Percentiles rank a stretch among this genome's conserved stretches.
These are phyloP conservation scores for Schizopygopsis malacanthus DNA, from an alignment of 2,797 vertebrate genomes.

Conservation along the genomic window DNA sequence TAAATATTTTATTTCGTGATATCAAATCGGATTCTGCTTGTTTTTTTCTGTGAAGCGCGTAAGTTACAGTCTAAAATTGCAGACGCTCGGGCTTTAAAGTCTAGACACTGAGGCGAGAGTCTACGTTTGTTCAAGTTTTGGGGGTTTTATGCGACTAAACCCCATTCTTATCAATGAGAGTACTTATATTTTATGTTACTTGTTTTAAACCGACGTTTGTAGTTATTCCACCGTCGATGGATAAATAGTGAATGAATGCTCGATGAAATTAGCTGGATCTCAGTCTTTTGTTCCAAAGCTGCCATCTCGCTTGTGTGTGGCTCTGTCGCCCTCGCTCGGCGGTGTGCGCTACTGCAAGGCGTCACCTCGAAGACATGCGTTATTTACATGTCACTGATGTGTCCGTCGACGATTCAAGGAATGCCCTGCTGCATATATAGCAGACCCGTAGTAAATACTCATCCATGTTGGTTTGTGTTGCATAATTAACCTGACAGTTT, in stretches of 20 bases:
- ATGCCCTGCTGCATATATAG: slow-evolving; percentile 1
- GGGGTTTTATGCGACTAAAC: background rate
- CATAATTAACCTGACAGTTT: background rate
- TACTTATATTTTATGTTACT: slow-evolving; percentile 2
- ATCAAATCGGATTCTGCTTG: background rate
- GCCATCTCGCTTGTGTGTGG: slow-evolving; percentile 56
- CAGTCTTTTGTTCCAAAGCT: slow-evolving; percentile 77
- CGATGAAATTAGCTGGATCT: slow-evolving; percentile 58
- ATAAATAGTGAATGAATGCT: slow-evolving; percentile 11
- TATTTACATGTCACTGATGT: slow-evolving; percentile 75
- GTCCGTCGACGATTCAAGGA: slow-evolving; percentile 64
- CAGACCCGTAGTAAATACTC: background rate
- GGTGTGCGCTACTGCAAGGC: slow-evolving; percentile 77
- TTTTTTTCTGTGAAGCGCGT: background rate
- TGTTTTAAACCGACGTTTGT: background rate
- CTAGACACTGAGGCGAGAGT: slow-evolving; percentile 50
- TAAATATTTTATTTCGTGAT: background rate
- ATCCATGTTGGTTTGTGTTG: background rate
- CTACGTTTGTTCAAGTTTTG: background rate
- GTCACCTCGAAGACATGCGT: slow-evolving; percentile 74
- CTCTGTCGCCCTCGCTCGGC: slow-evolving; percentile 71
- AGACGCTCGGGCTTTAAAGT: slow-evolving; percentile 47
- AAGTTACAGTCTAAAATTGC: background rate
- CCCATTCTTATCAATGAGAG: slow-evolving; percentile 35
- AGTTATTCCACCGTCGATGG: slow-evolving; percentile 18